Evolutionary conservation across 1,140 invertebrate species (phyloP).

Genomic region (Trachelipus rathkii): DNA sequence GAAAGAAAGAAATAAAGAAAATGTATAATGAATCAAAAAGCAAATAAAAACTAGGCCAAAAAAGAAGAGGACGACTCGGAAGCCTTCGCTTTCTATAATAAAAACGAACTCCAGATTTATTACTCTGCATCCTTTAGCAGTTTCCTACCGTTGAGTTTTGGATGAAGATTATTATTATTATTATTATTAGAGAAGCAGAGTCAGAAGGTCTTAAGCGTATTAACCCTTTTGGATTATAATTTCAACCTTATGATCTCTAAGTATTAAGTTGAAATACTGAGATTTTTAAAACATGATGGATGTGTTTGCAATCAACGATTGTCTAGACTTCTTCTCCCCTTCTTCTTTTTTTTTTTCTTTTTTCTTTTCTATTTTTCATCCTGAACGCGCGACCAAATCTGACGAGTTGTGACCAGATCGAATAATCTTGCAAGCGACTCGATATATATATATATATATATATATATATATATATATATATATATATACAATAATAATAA

Average conservation of each 20-base stretch:
- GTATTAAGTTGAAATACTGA: not conserved
- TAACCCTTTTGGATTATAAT: not conserved
- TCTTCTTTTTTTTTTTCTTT: no score
- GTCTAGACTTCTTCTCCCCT: not conserved
- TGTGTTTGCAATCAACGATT: constrained; percentile 6
- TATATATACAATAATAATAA: not conserved
- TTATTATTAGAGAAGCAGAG: not conserved
- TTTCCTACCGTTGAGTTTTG: not conserved
- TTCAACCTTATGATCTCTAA: not conserved
- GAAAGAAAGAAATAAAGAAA: not conserved
- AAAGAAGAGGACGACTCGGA: not conserved
- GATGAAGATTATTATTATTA: not conserved
- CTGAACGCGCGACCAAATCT: not conserved
- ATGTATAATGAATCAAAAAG: constrained; percentile 11
- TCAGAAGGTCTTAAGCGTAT: not conserved
- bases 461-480: constrained; percentile 13
- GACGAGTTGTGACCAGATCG: constrained; percentile 1
- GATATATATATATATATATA: constrained; percentile 11
- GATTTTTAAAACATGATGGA: not conserved
- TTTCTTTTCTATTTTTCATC: not conserved
- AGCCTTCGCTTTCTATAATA: not conserved
- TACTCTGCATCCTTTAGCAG: constrained; percentile 5
- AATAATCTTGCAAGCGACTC: not conserved
- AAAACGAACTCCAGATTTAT: not conserved
- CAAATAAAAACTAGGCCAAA: not conserved